phyloP scores from a whole-genome alignment of 2,797 vertebrate genomes.

The Tiaroga cobitis region DNA sequence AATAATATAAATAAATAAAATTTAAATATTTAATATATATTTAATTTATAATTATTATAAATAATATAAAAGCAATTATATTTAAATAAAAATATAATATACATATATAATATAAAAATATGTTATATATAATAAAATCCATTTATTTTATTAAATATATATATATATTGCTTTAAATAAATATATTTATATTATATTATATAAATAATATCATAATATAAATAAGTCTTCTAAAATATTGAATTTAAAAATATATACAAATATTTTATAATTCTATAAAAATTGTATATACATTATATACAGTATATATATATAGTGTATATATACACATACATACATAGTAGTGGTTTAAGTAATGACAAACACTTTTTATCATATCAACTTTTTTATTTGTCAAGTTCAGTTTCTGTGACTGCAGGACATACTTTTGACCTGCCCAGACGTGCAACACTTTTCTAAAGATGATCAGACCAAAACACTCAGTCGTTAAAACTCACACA shows the following conservation, averaged over 20 bases:
- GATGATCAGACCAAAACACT: background rate
- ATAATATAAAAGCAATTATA: background rate
- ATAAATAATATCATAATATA: no score
- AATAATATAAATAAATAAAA: background rate
- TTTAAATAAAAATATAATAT: background rate
- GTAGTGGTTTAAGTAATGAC: background rate
- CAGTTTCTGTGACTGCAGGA: background rate
- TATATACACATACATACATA: no score
- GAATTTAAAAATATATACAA: no score
- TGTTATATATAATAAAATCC: no score
- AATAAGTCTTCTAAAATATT: no score
- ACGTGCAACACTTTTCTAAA: background rate
- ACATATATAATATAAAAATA: no score
- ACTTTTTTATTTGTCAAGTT: background rate
- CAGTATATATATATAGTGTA: background rate
- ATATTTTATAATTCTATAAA: no score
- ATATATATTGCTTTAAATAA: no score
- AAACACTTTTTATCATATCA: background rate
- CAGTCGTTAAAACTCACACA: background rate
- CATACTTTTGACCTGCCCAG: background rate
- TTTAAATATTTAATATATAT: background rate
- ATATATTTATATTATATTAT: no score
- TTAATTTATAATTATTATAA: background rate
- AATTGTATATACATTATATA: background rate
- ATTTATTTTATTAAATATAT: no score